phyloP scores from a whole-genome alignment of 2,797 vertebrate species.

The Sebastes hopkinsi region DNA sequence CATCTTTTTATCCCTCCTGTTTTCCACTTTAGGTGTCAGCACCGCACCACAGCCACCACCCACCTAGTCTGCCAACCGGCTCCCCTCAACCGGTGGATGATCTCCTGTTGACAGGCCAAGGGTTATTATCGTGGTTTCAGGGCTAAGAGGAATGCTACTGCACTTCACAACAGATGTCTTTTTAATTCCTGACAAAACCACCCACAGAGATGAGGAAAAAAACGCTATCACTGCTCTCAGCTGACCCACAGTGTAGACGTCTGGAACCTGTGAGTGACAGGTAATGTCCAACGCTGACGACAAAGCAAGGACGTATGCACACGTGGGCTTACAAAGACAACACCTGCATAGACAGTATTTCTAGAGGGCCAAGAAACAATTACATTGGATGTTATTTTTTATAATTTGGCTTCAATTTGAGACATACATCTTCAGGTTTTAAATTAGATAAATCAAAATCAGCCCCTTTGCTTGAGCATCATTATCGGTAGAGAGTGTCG shows the following conservation, averaged over 20 bases:
- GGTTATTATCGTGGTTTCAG: conserved; percentile 74
- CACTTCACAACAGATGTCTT: conserved; percentile 65
- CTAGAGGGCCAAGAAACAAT: background rate
- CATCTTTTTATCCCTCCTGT: background rate
- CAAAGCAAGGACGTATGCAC: background rate
- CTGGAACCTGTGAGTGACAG: conserved; percentile 1
- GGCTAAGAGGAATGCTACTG: conserved; percentile 69
- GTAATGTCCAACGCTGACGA: background rate
- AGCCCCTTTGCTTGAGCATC: background rate
- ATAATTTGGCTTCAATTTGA: background rate
- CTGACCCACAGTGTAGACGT: conserved; percentile 22
- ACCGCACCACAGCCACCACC: conserved; percentile 38
- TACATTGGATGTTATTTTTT: background rate
- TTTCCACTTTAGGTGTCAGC: conserved; percentile 58
- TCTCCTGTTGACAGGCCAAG: conserved; percentile 73
- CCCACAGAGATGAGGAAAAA: conserved; percentile 65
- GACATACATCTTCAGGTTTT: background rate
- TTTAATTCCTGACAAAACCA: conserved; percentile 61
- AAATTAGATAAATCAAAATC: background rate
- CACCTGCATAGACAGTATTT: background rate
- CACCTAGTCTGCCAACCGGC: conserved; percentile 41
- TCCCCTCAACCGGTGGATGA: conserved; percentile 57
- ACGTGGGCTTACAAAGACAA: background rate
- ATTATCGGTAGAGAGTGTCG: too few species aligned
- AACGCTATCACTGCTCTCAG: conserved; percentile 23